Base-by-base conservation (phyloP, 2,113 vertebrate genomes). In the cattle (Bos taurus) region DNA sequence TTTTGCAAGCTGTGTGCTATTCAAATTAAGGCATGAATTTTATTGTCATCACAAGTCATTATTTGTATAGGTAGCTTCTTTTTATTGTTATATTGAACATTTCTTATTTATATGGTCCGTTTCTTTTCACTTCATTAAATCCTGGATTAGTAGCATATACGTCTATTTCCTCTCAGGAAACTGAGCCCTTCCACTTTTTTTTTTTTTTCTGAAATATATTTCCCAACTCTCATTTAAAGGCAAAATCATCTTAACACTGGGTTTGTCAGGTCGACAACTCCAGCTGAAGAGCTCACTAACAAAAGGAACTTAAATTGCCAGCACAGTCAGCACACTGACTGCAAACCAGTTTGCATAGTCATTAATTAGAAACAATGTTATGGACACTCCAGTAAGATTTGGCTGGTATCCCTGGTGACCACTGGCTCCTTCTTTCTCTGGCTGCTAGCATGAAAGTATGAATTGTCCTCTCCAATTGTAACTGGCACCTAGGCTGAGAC, bases 31-130 rank as follows among this genome's bases (percentile, higher is more conserved):
- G 21, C 78, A 60, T 88, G 96, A 46, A 33, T 93, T 96, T 91
- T 96, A 77, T 85, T 93, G 43, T 46, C 60, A 52, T 94, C 33
- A 91, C 33, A 86, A 14, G 60, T 71, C 33, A 94, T 92, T 88
- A 96, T 94, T 96, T 96, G 94, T 93, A 56, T 83, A 93, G 50
- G 52, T 87, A 92, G 48, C 84, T 97, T 85, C 92, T 92, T 96
- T 95, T 90, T 95, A 97, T 64, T 91, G 30, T 74, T 93, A 80
- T 40, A 26, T 21, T 80, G 85, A 91, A 15, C 17, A 36, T 81
- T 82, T 97, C 71, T 93, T n/a, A 83, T 17, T 83, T 97, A 80
- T 60, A 82, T 87, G 91, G 59, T 54, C 43, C 50, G 80, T 97
- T 97, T 92, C 50, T 88, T 94, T 97, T 97, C 78, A 95, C 57